A percentile compares a stretch with the other conserved stretches of the same genome.
Conservation (phyloP, 2,888 invertebrate genomes). For the Stenodera caucasica region DNA sequence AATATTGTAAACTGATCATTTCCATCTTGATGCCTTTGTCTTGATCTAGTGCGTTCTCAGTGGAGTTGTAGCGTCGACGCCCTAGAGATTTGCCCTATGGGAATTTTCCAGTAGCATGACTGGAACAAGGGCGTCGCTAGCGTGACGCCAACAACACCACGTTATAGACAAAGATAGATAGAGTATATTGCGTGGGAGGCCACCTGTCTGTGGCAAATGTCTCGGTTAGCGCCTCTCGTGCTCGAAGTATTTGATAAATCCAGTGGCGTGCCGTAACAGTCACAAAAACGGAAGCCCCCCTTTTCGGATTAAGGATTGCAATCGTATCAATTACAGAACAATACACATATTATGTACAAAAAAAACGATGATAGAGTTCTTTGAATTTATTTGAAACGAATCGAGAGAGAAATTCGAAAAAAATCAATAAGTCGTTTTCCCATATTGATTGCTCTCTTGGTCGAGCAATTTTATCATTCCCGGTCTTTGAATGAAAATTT, state of each 20-base stretch:
- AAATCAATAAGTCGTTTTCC: too few relatives aligned
- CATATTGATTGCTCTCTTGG: too few relatives aligned
- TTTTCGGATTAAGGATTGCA: too few relatives aligned
- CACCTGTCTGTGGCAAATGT: constrained; percentile 56
- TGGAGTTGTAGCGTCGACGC: constrained; percentile 8
- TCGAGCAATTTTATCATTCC: too few relatives aligned
- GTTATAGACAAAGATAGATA: constrained; percentile 27
- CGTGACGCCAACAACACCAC: constrained; percentile 12
- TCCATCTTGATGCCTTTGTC: constrained; percentile 3
- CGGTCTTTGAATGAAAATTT: too few relatives aligned
- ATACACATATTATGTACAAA: too few relatives aligned
- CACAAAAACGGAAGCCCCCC: too few relatives aligned
- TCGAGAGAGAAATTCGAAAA: too few relatives aligned
- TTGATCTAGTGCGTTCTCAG: background rate
- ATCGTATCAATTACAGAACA: too few relatives aligned
- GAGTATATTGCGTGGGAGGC: constrained; percentile 47
- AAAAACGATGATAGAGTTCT: too few relatives aligned
- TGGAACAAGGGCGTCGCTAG: constrained; percentile 15
- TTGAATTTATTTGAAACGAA: too few relatives aligned
- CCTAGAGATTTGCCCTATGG: constrained; percentile 7
- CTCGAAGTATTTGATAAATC: constrained; percentile 47
- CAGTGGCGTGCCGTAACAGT: too few relatives aligned
- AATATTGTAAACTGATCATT: constrained; percentile 2
- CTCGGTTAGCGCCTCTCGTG: constrained; percentile 51
- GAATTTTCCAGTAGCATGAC: constrained; percentile 1